These are phyloP conservation scores for Aleadryas rufinucha DNA, from an alignment of 2,113 vertebrate genomes.

Conservation along the genomic window DNA sequence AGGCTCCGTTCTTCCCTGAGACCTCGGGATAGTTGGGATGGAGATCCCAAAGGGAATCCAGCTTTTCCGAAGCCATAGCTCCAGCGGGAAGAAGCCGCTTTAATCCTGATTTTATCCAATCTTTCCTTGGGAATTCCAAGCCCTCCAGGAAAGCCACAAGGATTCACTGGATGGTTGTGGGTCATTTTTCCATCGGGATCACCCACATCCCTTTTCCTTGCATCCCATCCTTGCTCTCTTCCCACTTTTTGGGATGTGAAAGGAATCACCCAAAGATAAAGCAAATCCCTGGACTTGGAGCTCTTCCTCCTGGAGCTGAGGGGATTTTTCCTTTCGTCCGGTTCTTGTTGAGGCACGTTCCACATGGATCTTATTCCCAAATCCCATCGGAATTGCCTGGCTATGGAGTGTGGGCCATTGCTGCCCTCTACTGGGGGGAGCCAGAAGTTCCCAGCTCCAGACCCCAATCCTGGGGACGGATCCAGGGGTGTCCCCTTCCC, in stretches of 20 bases:
- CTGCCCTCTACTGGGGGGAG: constrained; percentile 60
- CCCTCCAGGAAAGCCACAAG: background rate
- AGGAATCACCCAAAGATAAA: background rate
- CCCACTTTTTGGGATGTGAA: background rate
- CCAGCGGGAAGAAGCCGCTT: background rate
- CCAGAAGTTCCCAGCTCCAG: background rate
- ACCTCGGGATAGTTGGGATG: background rate
- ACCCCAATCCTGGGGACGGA: background rate
- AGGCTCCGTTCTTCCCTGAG: background rate
- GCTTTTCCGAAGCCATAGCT: background rate
- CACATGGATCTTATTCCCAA: background rate
- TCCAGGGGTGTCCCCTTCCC: rapidly evolving
- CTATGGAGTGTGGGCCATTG: background rate
- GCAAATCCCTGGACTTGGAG: background rate
- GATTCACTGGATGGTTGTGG: background rate
- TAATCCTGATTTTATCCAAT: background rate
- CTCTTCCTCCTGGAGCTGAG: background rate
- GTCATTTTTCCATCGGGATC: background rate
- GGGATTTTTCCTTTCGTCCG: rapidly evolving
- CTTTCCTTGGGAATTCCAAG: background rate
- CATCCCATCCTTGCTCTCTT: background rate
- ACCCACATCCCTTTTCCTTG: background rate
- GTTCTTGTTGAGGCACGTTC: background rate
- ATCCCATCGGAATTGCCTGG: background rate
- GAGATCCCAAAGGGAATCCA: background rate